phyloP scores from a whole-genome alignment of 2,113 vertebrate species.

The Prolemur simus region DNA sequence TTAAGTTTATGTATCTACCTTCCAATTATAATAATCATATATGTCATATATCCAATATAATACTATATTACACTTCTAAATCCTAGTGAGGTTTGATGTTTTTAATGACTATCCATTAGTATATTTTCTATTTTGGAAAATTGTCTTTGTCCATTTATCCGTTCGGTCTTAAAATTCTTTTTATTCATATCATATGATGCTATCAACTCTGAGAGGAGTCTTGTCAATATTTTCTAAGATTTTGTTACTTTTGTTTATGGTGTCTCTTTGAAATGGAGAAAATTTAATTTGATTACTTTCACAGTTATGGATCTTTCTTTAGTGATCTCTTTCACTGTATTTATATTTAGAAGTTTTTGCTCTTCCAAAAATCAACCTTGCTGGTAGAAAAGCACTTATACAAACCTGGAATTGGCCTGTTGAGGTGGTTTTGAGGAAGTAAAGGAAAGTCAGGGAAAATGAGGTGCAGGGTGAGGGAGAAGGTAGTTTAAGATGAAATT shows the following conservation, averaged over 20 bases:
- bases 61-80: background rate
- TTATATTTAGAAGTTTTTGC: background rate
- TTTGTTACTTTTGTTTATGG: background rate
- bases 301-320: background rate
- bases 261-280: background rate
- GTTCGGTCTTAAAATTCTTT: background rate
- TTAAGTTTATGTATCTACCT: background rate
- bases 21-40: background rate
- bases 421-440: background rate
- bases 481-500: background rate
- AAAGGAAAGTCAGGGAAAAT: background rate
- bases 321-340: background rate
- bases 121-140: background rate
- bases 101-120: background rate
- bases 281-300: background rate
- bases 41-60: background rate
- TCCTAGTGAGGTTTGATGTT: background rate
- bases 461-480: background rate
- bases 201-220: background rate
- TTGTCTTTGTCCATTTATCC: background rate
- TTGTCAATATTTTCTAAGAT: background rate
- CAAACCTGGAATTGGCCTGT: background rate
- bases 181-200: background rate
- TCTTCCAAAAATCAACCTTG: background rate
- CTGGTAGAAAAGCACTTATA: background rate